A percentile compares a stretch with the other conserved stretches of the same genome.
These are phyloP conservation scores for Euphysa ruthae DNA, from an alignment of 30 jellyfish, hydroid and myxozoan species.

Conservation along the genomic window DNA sequence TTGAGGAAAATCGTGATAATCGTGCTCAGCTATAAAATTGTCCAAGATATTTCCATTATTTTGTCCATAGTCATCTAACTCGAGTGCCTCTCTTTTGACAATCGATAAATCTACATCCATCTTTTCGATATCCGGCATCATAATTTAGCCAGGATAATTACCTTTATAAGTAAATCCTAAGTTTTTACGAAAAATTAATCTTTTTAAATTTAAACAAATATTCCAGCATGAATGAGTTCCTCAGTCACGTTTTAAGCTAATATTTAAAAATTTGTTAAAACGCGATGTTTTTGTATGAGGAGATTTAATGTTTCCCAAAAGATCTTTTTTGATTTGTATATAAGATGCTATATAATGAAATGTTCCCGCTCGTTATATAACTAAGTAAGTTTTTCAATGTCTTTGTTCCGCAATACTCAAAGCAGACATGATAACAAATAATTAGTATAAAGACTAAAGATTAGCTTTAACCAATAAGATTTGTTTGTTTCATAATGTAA, in stretches of 20 bases:
- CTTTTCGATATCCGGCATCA: slow-evolving; percentile 44
- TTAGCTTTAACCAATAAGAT: slow-evolving; percentile 14
- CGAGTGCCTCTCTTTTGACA: slow-evolving; percentile 66
- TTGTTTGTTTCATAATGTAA: background rate
- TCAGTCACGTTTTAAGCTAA: no score
- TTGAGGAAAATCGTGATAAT: slow-evolving; percentile 65
- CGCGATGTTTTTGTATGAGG: no score
- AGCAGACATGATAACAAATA: slow-evolving; percentile 15
- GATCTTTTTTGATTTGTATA: no score
- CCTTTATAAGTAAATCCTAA: background rate
- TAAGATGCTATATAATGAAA: no score
- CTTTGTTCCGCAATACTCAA: no score
- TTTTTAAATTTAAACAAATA: no score
- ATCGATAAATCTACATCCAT: slow-evolving; percentile 68
- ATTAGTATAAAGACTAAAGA: slow-evolving; percentile 12
- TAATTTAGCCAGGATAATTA: background rate
- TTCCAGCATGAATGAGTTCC: no score
- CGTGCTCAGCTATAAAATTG: slow-evolving; percentile 72
- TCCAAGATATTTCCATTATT: slow-evolving; percentile 73
- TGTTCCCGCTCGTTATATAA: no score
- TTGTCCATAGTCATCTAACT: slow-evolving; percentile 82
- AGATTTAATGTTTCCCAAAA: background rate
- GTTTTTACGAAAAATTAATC: background rate
- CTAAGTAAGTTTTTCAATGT: no score
- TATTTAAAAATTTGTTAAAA: no score